phyloP scores from a whole-genome alignment of 2,113 vertebrate genomes.

The Edolisoma coerulescens region DNA sequence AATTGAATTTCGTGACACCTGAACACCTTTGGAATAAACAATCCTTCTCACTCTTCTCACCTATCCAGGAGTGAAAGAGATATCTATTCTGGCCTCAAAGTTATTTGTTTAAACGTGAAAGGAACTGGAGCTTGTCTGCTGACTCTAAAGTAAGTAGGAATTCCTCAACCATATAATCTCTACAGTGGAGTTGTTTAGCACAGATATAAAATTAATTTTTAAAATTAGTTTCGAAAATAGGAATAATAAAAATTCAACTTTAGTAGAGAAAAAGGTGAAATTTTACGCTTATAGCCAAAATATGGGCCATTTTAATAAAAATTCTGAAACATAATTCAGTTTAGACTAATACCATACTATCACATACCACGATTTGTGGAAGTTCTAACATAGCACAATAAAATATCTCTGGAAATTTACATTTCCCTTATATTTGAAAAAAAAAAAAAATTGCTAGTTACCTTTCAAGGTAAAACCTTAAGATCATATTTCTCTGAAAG shows the following conservation, averaged over 20 bases:
- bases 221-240: fast-evolving
- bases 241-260: not conserved
- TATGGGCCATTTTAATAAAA: not conserved
- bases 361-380: not conserved
- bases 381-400: not conserved
- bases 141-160: not conserved
- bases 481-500: not conserved
- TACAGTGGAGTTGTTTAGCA: not conserved
- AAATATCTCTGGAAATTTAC: not conserved
- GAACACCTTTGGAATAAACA: not conserved
- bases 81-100: not conserved
- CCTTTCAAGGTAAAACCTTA: not conserved
- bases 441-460: not conserved
- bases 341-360: not conserved
- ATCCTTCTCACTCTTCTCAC: not conserved
- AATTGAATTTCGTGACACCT: not conserved
- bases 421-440: not conserved
- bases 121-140: not conserved
- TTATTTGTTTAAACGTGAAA: not conserved
- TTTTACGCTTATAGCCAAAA: not conserved
- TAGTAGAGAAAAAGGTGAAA: not conserved
- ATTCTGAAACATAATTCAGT: not conserved
- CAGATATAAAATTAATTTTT: not conserved
- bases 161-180: not conserved
- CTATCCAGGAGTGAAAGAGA: not conserved